These are phyloP conservation scores for Cacajao melanocephalus DNA, from an alignment of 2,797 vertebrate genomes.

Conservation along the genomic window DNA sequence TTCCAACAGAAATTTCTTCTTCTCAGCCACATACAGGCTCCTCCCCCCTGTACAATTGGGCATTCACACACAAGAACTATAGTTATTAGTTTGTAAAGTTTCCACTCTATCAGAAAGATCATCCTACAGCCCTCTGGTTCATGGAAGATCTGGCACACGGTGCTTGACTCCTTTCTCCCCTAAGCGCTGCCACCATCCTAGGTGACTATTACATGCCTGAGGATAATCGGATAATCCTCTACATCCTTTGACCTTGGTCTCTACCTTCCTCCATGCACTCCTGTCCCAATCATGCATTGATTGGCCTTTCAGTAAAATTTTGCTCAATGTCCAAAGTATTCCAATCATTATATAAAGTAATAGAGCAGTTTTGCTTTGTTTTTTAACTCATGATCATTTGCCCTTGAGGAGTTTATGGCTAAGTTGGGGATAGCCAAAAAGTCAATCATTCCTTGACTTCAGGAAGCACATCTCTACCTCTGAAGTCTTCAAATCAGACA, in stretches of 20 bases:
- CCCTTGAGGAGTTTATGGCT: neutral
- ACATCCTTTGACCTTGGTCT: neutral
- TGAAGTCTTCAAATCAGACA: neutral
- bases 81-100: neutral
- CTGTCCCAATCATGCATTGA: neutral
- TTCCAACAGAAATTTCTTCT: neutral
- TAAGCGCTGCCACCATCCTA: neutral
- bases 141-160: neutral
- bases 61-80: neutral
- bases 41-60: accelerated
- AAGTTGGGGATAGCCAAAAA: neutral
- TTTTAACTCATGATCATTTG: neutral
- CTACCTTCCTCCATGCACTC: neutral
- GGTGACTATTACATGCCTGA: neutral
- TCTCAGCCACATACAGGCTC: neutral
- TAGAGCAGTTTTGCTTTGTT: neutral
- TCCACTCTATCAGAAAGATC: neutral
- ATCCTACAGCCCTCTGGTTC: neutral
- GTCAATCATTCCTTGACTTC: neutral
- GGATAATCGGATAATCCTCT: too few species aligned
- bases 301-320: neutral
- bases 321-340: neutral
- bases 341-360: neutral
- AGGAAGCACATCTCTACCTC: neutral
- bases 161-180: neutral